Evolutionary conservation across 2,888 invertebrate species (phyloP).

Genomic region (Eucriotettix oculatus): DNA sequence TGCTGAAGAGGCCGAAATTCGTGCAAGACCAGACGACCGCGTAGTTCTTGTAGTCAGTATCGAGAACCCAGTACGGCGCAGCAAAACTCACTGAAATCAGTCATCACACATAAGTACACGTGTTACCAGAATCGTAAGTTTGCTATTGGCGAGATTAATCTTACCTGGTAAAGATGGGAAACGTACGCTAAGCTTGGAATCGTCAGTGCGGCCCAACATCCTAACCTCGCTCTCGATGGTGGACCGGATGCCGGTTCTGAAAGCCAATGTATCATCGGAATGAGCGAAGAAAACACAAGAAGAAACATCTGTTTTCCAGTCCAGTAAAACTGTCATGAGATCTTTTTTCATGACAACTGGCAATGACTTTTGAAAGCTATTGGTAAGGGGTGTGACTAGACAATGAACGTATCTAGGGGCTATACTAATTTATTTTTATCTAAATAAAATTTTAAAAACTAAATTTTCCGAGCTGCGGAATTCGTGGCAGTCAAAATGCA

Average conservation of each 20-base stretch:
- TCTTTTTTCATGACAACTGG: too few species aligned
- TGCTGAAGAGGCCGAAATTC: conserved; percentile 23
- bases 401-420: too few species aligned
- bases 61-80: conserved; percentile 41
- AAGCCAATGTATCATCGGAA: conserved; percentile 8
- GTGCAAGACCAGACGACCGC: conserved; percentile 45
- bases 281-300: too few species aligned
- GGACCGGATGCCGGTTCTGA: conserved; percentile 36
- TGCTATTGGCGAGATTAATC: conserved; percentile 12
- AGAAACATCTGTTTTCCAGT: too few species aligned
- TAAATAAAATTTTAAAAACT: too few species aligned
- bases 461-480: too few species aligned
- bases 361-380: too few species aligned
- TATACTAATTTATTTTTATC: too few species aligned
- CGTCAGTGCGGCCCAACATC: conserved; percentile 31
- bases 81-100: conserved; percentile 28
- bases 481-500: too few species aligned
- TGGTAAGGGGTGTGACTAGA: too few species aligned
- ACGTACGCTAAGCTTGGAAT: conserved; percentile 40
- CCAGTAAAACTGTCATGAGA: too few species aligned
- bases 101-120: neutral
- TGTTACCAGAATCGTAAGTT: neutral
- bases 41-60: conserved; percentile 43
- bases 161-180: conserved; percentile 44
- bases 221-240: conserved; percentile 40